Evolutionary conservation across 2,797 vertebrate species (phyloP).

Genomic region (Sebastes taczanowskii): DNA sequence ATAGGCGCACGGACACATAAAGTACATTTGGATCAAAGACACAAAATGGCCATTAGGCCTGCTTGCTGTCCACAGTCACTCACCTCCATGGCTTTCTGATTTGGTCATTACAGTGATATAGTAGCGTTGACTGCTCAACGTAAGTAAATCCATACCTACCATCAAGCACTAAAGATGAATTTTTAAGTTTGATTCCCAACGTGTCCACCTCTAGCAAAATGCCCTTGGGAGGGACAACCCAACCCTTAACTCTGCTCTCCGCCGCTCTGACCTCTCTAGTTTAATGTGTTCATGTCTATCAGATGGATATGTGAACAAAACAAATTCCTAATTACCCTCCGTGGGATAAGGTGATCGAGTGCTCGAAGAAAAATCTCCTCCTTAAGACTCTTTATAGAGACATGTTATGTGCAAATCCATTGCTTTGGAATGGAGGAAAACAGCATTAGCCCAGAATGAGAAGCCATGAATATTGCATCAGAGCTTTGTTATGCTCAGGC

Average conservation of each 20-base stretch:
- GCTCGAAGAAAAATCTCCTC: slow-evolving; percentile 36
- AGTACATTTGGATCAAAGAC: not conserved
- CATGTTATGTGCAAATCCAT: slow-evolving; percentile 68
- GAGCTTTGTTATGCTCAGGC: slow-evolving; percentile 86
- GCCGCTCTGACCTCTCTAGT: slow-evolving; percentile 29
- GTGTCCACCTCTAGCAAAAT: slow-evolving; percentile 6
- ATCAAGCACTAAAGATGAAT: slow-evolving; percentile 2
- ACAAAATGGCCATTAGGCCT: not conserved
- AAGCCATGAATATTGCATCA: slow-evolving; percentile 90
- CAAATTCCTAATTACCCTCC: slow-evolving; percentile 56
- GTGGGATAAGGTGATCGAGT: slow-evolving; percentile 50
- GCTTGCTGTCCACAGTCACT: slow-evolving; percentile 10
- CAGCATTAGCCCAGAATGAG: slow-evolving; percentile 82
- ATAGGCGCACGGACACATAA: not conserved
- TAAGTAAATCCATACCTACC: slow-evolving; percentile 20
- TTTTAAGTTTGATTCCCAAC: slow-evolving; percentile 11
- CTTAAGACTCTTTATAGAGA: slow-evolving; percentile 56
- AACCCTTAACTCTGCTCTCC: slow-evolving; percentile 18
- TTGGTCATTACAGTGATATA: not conserved
- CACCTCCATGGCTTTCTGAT: slow-evolving; percentile 8
- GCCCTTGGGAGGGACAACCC: slow-evolving; percentile 25
- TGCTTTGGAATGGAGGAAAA: slow-evolving; percentile 76
- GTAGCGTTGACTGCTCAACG: slow-evolving; percentile 5
- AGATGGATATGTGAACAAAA: slow-evolving; percentile 44
- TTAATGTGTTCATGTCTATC: slow-evolving; percentile 45